Evolutionary conservation across 1,140 invertebrate species (phyloP), one percentile per base, ranked within the genome.

Genomic region (Diabrotica undecimpunctata): DNA sequence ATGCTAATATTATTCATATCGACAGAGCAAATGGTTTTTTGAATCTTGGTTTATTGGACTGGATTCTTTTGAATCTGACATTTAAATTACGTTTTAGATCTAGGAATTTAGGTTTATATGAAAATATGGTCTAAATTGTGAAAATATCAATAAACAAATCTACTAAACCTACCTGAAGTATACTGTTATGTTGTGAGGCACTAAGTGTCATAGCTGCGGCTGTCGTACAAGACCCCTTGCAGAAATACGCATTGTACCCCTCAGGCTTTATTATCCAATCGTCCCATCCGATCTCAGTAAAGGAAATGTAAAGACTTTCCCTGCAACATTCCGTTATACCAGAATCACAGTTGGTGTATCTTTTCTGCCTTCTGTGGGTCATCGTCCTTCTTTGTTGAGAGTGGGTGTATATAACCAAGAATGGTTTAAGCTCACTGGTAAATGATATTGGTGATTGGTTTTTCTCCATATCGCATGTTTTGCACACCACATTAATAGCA

Each of bases 231-330:
- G 86, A 88, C 0, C 93, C 93, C 39, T 87, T 88, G 70, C 92
- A 95, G 79, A 91, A 94, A 77, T 92, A 92, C 0, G 92, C 91
- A 66, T 93, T 84, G 75, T 94, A 94, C 0, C 88, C 90, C 9
- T 81, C 82, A 0, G 93, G 93, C 54, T 88, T 83, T 13, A 95
- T 84, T 59, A 96, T 93, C 90, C 92, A 94, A 77, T 93, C 88
- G 69, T 88, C 87, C 93, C 92, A 95, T 52, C 92, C 92, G 51
- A 95, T 88, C 36, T 92, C 90, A 25, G 84, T 85, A 75, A 95
- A 95, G 65, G 87, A 89, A 11, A 95, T 88, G 71, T 90, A 89
- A 0, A 95, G 81, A 10, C 88, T 88, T 74, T 94, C 92, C 37
- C 92, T 80, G 72, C 93, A 95, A 76, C 93, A 95, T 70, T 92